These are phyloP conservation scores for Trichoplusia ni DNA, from an alignment of 1,140 invertebrate genomes.

Conservation along the genomic window DNA sequence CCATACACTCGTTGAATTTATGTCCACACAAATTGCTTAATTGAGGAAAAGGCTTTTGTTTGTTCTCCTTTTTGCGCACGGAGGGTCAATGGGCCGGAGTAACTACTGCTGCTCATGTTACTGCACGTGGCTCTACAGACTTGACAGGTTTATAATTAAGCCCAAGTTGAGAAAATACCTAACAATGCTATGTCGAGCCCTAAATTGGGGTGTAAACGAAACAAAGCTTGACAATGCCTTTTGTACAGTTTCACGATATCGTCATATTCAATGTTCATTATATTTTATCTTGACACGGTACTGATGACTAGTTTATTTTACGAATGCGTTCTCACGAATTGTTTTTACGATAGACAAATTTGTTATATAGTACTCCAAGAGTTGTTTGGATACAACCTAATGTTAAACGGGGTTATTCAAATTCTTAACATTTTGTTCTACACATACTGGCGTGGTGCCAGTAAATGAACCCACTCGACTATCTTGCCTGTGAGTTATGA, in stretches of 20 bases:
- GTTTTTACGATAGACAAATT: too few species aligned
- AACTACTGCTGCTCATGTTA: slow-evolving; percentile 12
- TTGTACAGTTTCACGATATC: too few species aligned
- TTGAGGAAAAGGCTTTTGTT: slow-evolving; percentile 55
- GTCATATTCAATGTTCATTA: too few species aligned
- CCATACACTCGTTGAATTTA: slow-evolving; percentile 48
- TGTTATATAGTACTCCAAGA: neutral
- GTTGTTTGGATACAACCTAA: slow-evolving; percentile 12
- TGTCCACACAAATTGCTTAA: slow-evolving; percentile 57
- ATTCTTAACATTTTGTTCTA: slow-evolving; percentile 42
- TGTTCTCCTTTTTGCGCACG: slow-evolving; percentile 38
- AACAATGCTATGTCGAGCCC: slow-evolving; percentile 1
- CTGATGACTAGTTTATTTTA: too few species aligned
- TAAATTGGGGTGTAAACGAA: neutral
- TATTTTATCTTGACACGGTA: too few species aligned
- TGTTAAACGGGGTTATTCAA: slow-evolving; percentile 30
- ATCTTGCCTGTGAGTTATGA: slow-evolving; percentile 37
- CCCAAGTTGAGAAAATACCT: neutral
- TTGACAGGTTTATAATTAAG: slow-evolving; percentile 31
- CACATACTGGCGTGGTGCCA: slow-evolving; percentile 37
- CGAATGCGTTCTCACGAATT: too few species aligned
- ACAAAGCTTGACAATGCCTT: too few species aligned
- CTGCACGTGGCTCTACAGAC: neutral
- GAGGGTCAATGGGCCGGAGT: slow-evolving; percentile 27
- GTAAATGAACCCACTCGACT: slow-evolving; percentile 30